Evolutionary conservation across 2,113 vertebrate genomes (phyloP), one percentile per base, ranked within the genome.

Genomic region (Vidua macroura): DNA sequence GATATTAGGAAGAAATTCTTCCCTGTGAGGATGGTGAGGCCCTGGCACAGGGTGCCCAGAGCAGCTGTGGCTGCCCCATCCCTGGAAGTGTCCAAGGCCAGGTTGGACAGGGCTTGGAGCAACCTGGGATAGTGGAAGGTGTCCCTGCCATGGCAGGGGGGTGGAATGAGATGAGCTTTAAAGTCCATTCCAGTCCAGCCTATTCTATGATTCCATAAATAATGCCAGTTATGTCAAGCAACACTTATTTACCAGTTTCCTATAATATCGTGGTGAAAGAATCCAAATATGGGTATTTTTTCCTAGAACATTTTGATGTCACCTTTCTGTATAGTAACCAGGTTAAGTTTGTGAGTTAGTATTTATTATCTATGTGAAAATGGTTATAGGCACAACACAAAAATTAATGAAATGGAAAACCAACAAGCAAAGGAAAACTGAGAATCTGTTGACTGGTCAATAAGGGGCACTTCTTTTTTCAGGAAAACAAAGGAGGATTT

Each of bases 61-160:
- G 33, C 0, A 68, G 11, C n/a, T 82, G n/a, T 25, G 46, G 14
- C 17, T 48, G 24, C 0, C 19, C 35, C 4, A 17, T 25, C 13
- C 24, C 30, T 68, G 46, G 6, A 0, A 60, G 16, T 55, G 17
- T 1, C 8, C 30, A 18, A 41, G 30, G 12, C 6, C n/a, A 48
- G n/a, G 13, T 0, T 48, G 11, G 41, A 55, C 0, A 0, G 13
- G n/a, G 5, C 8, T 69, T 19, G 39, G n/a, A 68, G 9, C 7
- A n/a, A 0, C 3, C 7, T 60, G 48, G 30, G 20, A 5, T 0
- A 19, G 9, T 27, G 20, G n/a, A 30, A 68, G 4, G 2, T 25
- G 28, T 25, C 11, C 10, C 39, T 68, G 39, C 9, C 11, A 5
- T 18, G n/a, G 39, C 20, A 60, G 9, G 23, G 13, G 16, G 4